Percentiles rank a stretch among this genome's conserved stretches.
phyloP scores from a whole-genome alignment of 1,140 invertebrate species.

The Trinorchestia longiramus region DNA sequence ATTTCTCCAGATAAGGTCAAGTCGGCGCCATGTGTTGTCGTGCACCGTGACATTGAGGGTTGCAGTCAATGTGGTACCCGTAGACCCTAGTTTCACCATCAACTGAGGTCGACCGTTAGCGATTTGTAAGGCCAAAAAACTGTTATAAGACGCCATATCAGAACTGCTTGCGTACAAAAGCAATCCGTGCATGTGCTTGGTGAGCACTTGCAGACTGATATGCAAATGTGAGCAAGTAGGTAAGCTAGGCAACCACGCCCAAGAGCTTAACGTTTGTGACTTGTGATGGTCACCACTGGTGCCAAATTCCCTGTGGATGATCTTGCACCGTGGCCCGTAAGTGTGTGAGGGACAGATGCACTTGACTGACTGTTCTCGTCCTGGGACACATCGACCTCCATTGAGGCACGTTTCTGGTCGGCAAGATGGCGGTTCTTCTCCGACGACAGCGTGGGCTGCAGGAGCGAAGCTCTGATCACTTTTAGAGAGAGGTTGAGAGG shows the following conservation, averaged over 20 bases:
- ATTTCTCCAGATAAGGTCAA: constrained; percentile 6
- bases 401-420: constrained; percentile 24
- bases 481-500: not conserved
- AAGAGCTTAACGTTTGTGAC: constrained; percentile 20
- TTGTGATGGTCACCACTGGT: not conserved
- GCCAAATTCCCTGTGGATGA: constrained; percentile 39
- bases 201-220: constrained; percentile 56
- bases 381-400: constrained; percentile 30
- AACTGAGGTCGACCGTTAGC: constrained; percentile 33
- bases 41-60: constrained; percentile 13
- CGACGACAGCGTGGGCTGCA: constrained; percentile 26
- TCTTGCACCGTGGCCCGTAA: constrained; percentile 55
- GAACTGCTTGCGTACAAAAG: constrained; percentile 53
- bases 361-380: not conserved
- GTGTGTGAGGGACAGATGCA: constrained; percentile 56
- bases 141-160: not conserved
- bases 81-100: not conserved
- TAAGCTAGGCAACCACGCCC: constrained; percentile 55
- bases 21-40: constrained; percentile 27
- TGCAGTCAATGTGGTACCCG: not conserved
- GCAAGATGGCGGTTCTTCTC: constrained; percentile 28
- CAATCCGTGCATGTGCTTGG: constrained; percentile 41
- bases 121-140: constrained; percentile 34
- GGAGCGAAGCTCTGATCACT: not conserved
- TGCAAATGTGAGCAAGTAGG: constrained; percentile 53